Percentiles rank a stretch among this genome's conserved stretches.
Evolutionary conservation across 1,140 invertebrate species (phyloP).

Genomic region (Matsumurasca onukii): DNA sequence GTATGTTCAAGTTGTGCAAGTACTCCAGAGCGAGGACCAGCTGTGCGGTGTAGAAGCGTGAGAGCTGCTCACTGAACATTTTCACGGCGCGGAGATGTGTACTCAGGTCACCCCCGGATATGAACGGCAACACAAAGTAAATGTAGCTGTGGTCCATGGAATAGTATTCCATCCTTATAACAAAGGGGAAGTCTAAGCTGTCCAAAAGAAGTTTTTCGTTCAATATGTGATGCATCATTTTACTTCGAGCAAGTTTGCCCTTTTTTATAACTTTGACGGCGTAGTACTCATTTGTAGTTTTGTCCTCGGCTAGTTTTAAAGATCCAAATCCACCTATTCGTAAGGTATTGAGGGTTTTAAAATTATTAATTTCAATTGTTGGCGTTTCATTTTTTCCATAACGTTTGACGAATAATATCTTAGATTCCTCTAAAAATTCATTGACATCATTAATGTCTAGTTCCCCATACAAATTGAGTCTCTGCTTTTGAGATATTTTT

Average conservation of each 20-base stretch:
- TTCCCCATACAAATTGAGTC: not conserved
- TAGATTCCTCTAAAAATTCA: not conserved
- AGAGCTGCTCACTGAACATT: slow-evolving; percentile 76
- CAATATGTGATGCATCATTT: slow-evolving; percentile 82
- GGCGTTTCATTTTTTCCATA: not conserved
- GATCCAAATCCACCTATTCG: slow-evolving; percentile 90
- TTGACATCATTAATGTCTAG: not conserved
- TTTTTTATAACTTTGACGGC: slow-evolving; percentile 94
- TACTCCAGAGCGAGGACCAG: slow-evolving; percentile 92
- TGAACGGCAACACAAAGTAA: slow-evolving; percentile 79
- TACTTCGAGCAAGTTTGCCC: slow-evolving; percentile 78
- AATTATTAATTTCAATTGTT: slow-evolving; percentile 46
- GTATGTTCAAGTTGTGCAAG: slow-evolving; percentile 84
- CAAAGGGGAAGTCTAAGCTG: slow-evolving; percentile 78
- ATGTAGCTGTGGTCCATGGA: slow-evolving; percentile 88
- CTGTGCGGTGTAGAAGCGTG: slow-evolving; percentile 92
- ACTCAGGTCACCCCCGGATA: slow-evolving; percentile 84
- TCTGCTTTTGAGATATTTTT: too few species aligned
- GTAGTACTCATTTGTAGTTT: slow-evolving; percentile 57
- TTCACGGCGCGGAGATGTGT: slow-evolving; percentile 68
- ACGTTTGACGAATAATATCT: not conserved
- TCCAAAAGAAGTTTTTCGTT: slow-evolving; percentile 85
- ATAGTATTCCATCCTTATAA: slow-evolving; percentile 78
- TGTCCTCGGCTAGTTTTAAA: slow-evolving; percentile 78
- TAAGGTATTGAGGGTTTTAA: slow-evolving; percentile 66